phyloP scores from a whole-genome alignment of 2,888 invertebrate genomes.

The Gastrophysa polygoni region DNA sequence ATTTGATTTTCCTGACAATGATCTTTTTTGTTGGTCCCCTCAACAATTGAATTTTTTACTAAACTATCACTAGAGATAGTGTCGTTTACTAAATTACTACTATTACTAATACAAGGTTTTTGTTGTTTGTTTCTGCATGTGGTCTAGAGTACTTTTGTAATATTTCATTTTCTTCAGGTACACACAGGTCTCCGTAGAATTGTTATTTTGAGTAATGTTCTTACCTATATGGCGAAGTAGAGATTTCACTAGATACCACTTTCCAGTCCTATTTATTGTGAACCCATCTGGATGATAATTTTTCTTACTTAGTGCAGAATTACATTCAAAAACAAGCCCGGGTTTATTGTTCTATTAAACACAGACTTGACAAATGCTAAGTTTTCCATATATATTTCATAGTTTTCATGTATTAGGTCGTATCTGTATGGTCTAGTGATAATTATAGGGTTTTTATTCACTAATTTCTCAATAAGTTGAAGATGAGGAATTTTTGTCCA shows the following conservation, averaged over 20 bases:
- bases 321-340: conserved; percentile 5
- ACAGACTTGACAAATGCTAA: conserved; percentile 3
- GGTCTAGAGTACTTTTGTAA: no score
- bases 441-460: conserved; percentile 1
- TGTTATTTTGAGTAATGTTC: background rate
- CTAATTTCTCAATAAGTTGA: conserved; percentile 3
- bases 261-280: conserved; percentile 2
- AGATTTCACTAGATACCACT: background rate
- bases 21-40: no score
- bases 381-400: conserved; percentile 6
- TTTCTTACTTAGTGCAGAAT: conserved; percentile 4
- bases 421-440: background rate
- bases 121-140: no score
- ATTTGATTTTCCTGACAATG: no score
- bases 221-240: conserved; percentile 3
- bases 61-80: no score
- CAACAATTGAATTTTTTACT: no score
- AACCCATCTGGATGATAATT: background rate
- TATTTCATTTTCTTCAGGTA: no score
- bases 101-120: no score
- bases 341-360: no score
- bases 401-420: background rate
- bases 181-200: no score
- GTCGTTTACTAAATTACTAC: no score
- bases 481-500: conserved; percentile 4